Conservation (phyloP, 2,797 vertebrate genomes). For the Nannoperca australis region DNA sequence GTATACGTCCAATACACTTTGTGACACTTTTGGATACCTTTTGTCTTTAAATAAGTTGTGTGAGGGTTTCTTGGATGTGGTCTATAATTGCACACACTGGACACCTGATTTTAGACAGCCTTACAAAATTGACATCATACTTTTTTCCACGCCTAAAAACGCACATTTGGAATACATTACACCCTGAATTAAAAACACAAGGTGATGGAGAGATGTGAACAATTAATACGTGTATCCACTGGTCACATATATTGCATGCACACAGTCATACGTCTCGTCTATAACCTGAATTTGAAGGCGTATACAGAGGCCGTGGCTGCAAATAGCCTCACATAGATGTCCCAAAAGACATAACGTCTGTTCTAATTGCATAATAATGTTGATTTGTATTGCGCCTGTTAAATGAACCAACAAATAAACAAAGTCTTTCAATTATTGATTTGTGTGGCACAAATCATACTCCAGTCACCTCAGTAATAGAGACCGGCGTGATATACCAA, state of each 20-base stretch:
- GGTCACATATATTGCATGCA: neutral
- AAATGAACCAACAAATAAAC: too few species aligned
- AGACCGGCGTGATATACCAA: too few species aligned
- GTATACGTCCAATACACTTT: too few species aligned
- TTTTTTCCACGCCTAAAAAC: neutral
- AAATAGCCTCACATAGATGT: neutral
- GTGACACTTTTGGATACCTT: too few species aligned
- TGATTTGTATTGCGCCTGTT: neutral
- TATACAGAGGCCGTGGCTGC: neutral
- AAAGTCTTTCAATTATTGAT: neutral
- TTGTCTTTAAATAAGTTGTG: neutral
- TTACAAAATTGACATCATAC: neutral
- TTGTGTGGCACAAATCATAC: neutral
- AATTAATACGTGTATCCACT: too few species aligned
- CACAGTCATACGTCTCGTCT: neutral
- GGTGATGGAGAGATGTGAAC: too few species aligned
- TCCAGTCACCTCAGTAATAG: neutral
- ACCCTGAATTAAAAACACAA: too few species aligned
- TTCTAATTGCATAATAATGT: neutral
- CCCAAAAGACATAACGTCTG: neutral
- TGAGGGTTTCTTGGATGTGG: neutral
- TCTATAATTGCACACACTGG: neutral
- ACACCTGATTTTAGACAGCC: neutral
- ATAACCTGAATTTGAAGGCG: too few species aligned
- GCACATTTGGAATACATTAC: neutral